These are phyloP conservation scores for Alligator mississippiensis DNA, from an alignment of 2,113 vertebrate species.

Conservation along the genomic window DNA sequence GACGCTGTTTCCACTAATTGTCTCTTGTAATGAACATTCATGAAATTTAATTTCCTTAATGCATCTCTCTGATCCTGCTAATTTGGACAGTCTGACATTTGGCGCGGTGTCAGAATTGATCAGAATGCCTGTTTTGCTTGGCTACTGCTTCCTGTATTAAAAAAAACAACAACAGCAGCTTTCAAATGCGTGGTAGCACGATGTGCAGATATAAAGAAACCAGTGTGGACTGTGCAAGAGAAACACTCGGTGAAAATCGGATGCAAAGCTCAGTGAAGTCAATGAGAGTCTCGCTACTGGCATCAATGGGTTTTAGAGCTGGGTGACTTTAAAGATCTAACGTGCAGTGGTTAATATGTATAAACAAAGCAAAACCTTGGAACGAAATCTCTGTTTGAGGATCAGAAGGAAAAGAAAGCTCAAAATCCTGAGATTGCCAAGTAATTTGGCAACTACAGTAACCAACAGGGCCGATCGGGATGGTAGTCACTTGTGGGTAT, in stretches of 20 bases:
- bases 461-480: neutral
- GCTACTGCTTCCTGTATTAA: neutral
- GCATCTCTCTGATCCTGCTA: neutral
- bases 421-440: too few relatives aligned
- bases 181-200: rapidly evolving
- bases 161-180: neutral
- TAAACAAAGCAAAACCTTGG: neutral
- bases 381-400: neutral
- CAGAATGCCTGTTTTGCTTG: neutral
- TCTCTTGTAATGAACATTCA: constrained; percentile 6
- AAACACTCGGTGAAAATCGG: neutral
- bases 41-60: constrained; percentile 14
- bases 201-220: rapidly evolving
- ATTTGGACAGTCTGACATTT: neutral
- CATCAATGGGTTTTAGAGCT: neutral
- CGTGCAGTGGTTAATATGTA: neutral
- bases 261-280: neutral
- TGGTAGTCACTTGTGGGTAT: neutral
- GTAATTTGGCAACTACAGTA: neutral
- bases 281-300: neutral
- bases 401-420: neutral
- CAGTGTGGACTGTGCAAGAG: rapidly evolving
- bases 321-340: neutral
- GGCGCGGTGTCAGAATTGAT: neutral
- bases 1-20: neutral